phyloP scores from a whole-genome alignment of 2,888 invertebrate species.

The Cephus pygmeus region DNA sequence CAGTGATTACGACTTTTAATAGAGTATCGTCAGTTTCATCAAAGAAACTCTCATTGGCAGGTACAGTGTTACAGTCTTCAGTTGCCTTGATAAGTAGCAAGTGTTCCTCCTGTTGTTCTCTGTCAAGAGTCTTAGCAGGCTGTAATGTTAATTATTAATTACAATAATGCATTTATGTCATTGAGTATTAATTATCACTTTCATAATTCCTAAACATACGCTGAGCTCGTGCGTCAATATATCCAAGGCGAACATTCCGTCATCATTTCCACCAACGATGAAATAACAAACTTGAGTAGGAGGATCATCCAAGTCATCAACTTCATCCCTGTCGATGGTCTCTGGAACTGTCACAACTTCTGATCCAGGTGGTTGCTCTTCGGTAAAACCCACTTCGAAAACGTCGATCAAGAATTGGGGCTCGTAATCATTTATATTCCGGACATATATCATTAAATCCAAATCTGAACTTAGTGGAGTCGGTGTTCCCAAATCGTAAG shows the following conservation, averaged over 20 bases:
- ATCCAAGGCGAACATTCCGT: constrained; percentile 78
- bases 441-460: constrained; percentile 87
- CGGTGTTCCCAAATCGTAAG: constrained; percentile 88
- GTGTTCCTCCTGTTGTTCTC: constrained; percentile 78
- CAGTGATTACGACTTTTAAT: constrained; percentile 76
- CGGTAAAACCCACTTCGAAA: constrained; percentile 77
- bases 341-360: constrained; percentile 79
- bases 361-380: constrained; percentile 72
- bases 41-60: constrained; percentile 70
- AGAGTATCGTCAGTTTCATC: constrained; percentile 76
- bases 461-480: constrained; percentile 88
- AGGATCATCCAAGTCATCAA: constrained; percentile 85
- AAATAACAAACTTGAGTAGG: constrained; percentile 91
- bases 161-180: constrained; percentile 13
- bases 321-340: constrained; percentile 87
- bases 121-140: constrained; percentile 76
- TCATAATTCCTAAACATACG: constrained; percentile 64
- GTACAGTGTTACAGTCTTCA: constrained; percentile 80
- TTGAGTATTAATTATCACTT: not conserved
- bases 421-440: constrained; percentile 89
- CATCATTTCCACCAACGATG: constrained; percentile 86
- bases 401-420: constrained; percentile 85
- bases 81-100: constrained; percentile 82
- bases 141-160: constrained; percentile 43
- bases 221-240: constrained; percentile 77